Evolutionary conservation across 2,113 vertebrate species (phyloP), one percentile per base, ranked within the genome.

Genomic region (Gymnogyps californianus): DNA sequence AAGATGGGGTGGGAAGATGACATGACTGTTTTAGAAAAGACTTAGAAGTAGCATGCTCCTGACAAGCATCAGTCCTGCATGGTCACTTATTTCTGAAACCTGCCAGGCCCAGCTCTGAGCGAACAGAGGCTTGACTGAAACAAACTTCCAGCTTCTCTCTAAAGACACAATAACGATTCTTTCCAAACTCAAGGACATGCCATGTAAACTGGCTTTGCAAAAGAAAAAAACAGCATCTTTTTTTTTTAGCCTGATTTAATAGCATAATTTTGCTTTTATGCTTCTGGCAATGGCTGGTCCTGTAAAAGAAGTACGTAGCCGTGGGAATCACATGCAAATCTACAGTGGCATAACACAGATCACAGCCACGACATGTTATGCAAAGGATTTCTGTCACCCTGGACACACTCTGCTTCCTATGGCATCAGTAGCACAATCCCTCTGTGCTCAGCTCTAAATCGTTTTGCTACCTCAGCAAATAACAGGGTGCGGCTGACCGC

Each of bases 391-490:
- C 87, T 92, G 79, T 93, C 95, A 82, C 58, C 61, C 46, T 65
- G 87, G 79, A 77, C 94, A 91, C 89, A 75, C 69, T 83, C 83
- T 64, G 79, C 70, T 89, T 88, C 84, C 87, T 72, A 10, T 80
- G 51, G 67, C 90, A 91, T 75, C 79, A 9, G 82, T 54, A 81
- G 24, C 69, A 88, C 72, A 78, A 46, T 92, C 85, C 71, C 40
- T 78, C 84, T 84, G 42, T 87, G 40, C 88, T 78, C 76, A 64
- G 76, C 71, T 92, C 82, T 92, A 80, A 93, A 89, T 90, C 28
- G 86, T 90, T 93, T 85, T 95, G 89, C 91, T 66, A 10, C 59
- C 64, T 96, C 94, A 93, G 89, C 94, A 93, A 93, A 71, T 70
- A 90, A 47, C 44, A 81, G 74, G 47, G 16, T 72, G 93, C 11